Percentiles rank a stretch among this genome's conserved stretches.
Conservation (phyloP, 2,888 invertebrate species). For the Argynnis bischoffii region DNA sequence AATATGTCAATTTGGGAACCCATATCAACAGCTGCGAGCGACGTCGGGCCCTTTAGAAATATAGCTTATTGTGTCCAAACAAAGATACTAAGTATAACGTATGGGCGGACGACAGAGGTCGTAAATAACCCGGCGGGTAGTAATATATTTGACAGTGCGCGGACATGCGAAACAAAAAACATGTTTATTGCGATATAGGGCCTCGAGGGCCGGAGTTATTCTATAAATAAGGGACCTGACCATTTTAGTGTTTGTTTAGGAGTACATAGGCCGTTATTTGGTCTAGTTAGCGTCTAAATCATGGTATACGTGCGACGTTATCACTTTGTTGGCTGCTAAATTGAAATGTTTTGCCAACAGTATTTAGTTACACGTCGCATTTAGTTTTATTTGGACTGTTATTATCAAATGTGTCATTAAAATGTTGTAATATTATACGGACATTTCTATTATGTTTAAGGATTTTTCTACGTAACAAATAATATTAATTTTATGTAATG, state of each 20-base stretch:
- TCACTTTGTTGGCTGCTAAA: slow-evolving; percentile 43
- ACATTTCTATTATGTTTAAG: too few relatives aligned
- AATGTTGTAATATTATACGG: not conserved
- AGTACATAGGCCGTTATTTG: slow-evolving; percentile 42
- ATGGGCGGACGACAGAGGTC: slow-evolving; percentile 80
- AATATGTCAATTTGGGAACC: slow-evolving; percentile 82
- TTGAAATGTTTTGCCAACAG: slow-evolving; percentile 41
- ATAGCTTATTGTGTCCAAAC: slow-evolving; percentile 83
- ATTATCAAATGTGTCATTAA: slow-evolving; percentile 5
- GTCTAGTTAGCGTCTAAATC: slow-evolving; percentile 43
- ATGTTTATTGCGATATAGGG: slow-evolving; percentile 78
- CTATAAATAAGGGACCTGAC: slow-evolving; percentile 67
- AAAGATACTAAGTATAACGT: slow-evolving; percentile 83
- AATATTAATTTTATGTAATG: too few relatives aligned
- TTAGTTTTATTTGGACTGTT: slow-evolving; percentile 21
- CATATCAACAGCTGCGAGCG: slow-evolving; percentile 82
- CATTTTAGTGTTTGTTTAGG: slow-evolving; percentile 69
- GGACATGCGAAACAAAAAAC: slow-evolving; percentile 82
- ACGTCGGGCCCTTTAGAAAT: slow-evolving; percentile 81
- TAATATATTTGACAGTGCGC: slow-evolving; percentile 83
- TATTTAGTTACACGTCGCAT: slow-evolving; percentile 35
- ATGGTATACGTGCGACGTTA: slow-evolving; percentile 45
- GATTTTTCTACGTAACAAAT: too few relatives aligned
- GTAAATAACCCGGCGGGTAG: slow-evolving; percentile 81
- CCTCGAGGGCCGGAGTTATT: slow-evolving; percentile 55